Base-by-base conservation (phyloP, 2,797 vertebrate species). In the Gymnoscopelus microlampas region DNA sequence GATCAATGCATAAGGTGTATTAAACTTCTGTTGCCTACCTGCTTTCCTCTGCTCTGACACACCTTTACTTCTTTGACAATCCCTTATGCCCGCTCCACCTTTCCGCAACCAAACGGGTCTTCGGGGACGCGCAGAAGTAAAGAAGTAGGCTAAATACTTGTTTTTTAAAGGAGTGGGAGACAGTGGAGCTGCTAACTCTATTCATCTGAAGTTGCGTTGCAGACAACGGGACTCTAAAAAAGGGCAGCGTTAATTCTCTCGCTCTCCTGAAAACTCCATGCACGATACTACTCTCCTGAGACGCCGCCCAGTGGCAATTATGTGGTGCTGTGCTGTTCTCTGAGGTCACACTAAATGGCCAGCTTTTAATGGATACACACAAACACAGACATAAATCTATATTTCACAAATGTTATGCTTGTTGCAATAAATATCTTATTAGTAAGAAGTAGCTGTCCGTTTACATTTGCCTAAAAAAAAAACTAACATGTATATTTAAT, bases 1-100 rank as follows among this genome's bases (percentile, higher is more conserved):
- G 8, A 8, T 67, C 50, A 76, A 71, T 67, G 56, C 51, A 70
- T 51, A n/a, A 80, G 83, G 84, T 85, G 83, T 47, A 19, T 19
- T 19, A 19, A 77, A 72, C 78, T 60, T 71, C 63, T 24, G 49
- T 39, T 29, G 68, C 73, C 13, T 9, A 53, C 66, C 74, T 23
- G 39, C 61, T 71, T 58, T 76, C 87, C 74, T 78, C 82, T 44
- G 39, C 39, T 44, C 39, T 44, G 39, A 79, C 88, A 86, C 88
- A 87, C 87, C 89, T 89, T 81, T n/a, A 62, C 5, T 24, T 32
- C 5, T 24, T 32, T 57, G 32, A 35, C 53, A 11, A 48, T 12
- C 23, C 7, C 26, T 51, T 35, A 24, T 19, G 5, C 5, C n/a
- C 11, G 0, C 66, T 62, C 64, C 78, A 64, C 73, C 76, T 75